Conservation (phyloP, 2,797 vertebrate species). For the Emydoidea blandingii region DNA sequence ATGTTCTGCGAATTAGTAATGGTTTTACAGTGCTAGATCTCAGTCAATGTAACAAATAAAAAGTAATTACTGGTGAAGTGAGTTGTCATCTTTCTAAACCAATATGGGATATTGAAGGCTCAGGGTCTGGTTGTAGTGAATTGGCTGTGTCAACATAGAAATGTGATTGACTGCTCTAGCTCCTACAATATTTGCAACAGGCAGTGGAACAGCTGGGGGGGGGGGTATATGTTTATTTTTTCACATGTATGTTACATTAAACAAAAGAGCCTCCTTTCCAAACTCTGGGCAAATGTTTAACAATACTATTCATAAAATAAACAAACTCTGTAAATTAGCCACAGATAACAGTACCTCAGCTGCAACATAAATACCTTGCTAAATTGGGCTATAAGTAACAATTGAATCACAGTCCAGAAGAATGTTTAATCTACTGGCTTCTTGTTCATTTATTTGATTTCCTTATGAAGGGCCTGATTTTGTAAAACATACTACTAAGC, state of each 20-base stretch:
- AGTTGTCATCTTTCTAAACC: not conserved
- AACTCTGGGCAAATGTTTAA: not conserved
- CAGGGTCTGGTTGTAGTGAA: not conserved
- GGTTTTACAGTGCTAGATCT: not conserved
- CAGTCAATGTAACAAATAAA: not conserved
- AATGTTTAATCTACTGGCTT: not conserved
- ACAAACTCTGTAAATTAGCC: not conserved
- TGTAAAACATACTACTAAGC: not conserved
- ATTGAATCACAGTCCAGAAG: not conserved
- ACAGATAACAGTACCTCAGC: not conserved
- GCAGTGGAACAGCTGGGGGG: not conserved
- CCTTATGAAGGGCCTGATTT: not conserved
- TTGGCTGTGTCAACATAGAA: not conserved
- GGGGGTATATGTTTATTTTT: not conserved
- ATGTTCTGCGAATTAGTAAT: not conserved
- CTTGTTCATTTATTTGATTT: not conserved
- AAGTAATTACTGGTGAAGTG: not conserved
- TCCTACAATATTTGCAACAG: not conserved
- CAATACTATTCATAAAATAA: not conserved
- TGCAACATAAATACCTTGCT: not conserved
- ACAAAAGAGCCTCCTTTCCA: not conserved
- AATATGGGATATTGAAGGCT: not conserved
- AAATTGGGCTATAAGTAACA: not conserved
- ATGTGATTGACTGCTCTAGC: accelerated
- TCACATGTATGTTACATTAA: not conserved